Evolutionary conservation across 2,797 vertebrate genomes (phyloP), one percentile per base, ranked within the genome.

Genomic region (Natrix natrix): DNA sequence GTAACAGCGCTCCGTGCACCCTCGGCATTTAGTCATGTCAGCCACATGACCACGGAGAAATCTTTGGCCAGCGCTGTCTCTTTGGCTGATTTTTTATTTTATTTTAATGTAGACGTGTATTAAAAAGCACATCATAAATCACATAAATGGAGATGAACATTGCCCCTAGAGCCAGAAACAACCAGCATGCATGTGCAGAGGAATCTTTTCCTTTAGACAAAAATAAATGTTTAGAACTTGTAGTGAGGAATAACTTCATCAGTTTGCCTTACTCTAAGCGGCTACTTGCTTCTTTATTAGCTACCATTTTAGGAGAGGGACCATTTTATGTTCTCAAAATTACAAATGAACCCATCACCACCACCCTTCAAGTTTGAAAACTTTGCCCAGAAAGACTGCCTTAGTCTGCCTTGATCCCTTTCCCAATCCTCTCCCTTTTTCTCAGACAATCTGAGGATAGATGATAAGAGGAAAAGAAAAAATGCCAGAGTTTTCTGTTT

Each of bases 381-480:
- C 48, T 24, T 86, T 87, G 66, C 95, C 90, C 96, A 98, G 95
- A 97, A 97, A 97, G 94, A 55, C 96, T 97, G 95, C 92, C 97
- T 98, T 97, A 97, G 93, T 91, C 22, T 91, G 22, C 57, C 78
- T 69, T 95, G 88, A 57, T 32, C 56, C 93, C 24, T 43, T 78
- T 22, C 17, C 32, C 37, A 43, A 8, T 78, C 32, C 8, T 78
- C 1, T 78, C 16, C 22, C 22, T 78, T 22, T 43, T 43, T 22
- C 17, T 78, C 88, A 74, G 89, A 91, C 95, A 94, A 60, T 96
- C 88, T 93, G 89, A 94, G 89, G 89, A 69, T 91, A 43, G 37
- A 78, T 43, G 74, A 87, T 52, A 32, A 0, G 28, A 93, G 92
- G 96, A 94, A 96, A 86, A 93, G 94, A 94, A 96, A 96, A 95